phyloP scores from a whole-genome alignment of 2,888 invertebrate species.

The Azorinus chamasolen region DNA sequence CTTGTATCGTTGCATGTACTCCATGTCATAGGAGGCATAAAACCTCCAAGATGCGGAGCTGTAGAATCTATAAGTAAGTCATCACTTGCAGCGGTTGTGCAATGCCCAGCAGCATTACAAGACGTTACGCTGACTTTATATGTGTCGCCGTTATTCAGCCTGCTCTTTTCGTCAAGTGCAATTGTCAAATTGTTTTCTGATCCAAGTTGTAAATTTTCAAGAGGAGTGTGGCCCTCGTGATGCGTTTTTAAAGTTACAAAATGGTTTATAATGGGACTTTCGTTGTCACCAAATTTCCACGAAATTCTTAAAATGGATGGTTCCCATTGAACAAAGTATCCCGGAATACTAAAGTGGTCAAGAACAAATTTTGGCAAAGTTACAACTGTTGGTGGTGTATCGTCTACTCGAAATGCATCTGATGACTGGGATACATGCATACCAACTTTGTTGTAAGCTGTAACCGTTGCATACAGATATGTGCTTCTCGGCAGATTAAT shows the following conservation, averaged over 20 bases:
- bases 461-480: constrained; percentile 50
- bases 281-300: constrained; percentile 55
- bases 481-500: constrained; percentile 31
- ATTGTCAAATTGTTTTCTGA: constrained; percentile 44
- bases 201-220: constrained; percentile 47
- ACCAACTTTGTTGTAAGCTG: constrained; percentile 37
- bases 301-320: constrained; percentile 47
- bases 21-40: constrained; percentile 60
- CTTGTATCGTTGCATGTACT: background rate
- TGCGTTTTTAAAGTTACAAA: constrained; percentile 48
- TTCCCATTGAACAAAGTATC: constrained; percentile 42
- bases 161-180: constrained; percentile 24
- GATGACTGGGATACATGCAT: constrained; percentile 33
- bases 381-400: constrained; percentile 26
- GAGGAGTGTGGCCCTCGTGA: constrained; percentile 54
- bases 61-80: constrained; percentile 66
- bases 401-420: constrained; percentile 42
- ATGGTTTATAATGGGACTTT: constrained; percentile 57
- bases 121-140: constrained; percentile 54
- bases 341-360: background rate
- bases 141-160: constrained; percentile 59
- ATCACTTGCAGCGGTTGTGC: constrained; percentile 48
- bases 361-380: constrained; percentile 19
- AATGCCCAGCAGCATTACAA: constrained; percentile 68
- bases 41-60: constrained; percentile 72